Percentiles rank a stretch among this genome's conserved stretches.
These are phyloP conservation scores for Tetrax tetrax DNA, from an alignment of 2,113 vertebrate genomes.

Conservation along the genomic window DNA sequence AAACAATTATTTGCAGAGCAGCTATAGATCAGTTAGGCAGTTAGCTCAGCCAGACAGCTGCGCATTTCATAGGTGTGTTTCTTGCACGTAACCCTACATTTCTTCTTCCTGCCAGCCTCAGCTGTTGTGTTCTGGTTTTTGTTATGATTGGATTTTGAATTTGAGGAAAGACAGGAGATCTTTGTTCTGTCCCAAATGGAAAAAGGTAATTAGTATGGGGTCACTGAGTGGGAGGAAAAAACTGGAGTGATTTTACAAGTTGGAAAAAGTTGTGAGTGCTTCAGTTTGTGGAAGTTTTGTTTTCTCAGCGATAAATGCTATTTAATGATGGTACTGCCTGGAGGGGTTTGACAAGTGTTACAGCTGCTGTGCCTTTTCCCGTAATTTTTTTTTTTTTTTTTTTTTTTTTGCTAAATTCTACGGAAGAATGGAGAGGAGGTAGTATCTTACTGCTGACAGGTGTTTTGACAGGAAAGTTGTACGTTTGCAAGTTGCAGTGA, in stretches of 20 bases:
- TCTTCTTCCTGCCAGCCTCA: neutral
- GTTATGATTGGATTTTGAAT: neutral
- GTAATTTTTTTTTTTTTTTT: too few species aligned
- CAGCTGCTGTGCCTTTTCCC: neutral
- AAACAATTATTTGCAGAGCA: constrained; percentile 26
- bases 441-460: neutral
- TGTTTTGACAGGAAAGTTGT: neutral
- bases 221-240: neutral
- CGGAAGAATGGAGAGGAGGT: neutral
- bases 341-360: neutral
- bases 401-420: neutral
- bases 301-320: neutral
- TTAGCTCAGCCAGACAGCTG: neutral
- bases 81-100: neutral
- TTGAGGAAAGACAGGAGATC: neutral
- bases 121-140: neutral
- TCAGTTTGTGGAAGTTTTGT: neutral
- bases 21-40: neutral
- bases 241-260: neutral
- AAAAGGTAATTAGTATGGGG: neutral
- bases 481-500: neutral
- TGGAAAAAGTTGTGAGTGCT: neutral
- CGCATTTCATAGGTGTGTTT: neutral
- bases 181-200: neutral
- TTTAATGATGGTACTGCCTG: neutral